Conservation (phyloP, 1,140 invertebrate genomes). For the Zaprionus davidi region DNA sequence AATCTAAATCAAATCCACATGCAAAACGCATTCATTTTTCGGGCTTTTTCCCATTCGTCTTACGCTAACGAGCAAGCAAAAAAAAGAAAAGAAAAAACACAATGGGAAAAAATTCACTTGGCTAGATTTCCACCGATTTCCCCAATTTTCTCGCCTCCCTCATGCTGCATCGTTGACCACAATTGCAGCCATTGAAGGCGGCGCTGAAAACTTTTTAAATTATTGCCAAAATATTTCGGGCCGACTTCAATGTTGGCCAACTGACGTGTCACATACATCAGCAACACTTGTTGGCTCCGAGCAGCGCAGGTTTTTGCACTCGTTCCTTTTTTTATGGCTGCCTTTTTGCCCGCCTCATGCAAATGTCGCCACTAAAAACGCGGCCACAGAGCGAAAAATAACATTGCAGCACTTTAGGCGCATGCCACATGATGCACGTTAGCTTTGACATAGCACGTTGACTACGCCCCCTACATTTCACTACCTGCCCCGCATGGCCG, state of each 20-base stretch:
- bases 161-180: slow-evolving; percentile 27
- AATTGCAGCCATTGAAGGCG: slow-evolving; percentile 36
- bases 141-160: slow-evolving; percentile 14
- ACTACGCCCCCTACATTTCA: slow-evolving; percentile 23
- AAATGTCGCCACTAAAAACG: slow-evolving; percentile 70
- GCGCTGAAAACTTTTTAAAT: slow-evolving; percentile 43
- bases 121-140: not conserved
- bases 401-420: slow-evolving; percentile 61
- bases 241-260: slow-evolving; percentile 49
- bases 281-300: slow-evolving; percentile 64
- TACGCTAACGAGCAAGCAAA: slow-evolving; percentile 16
- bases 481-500: not conserved
- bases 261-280: slow-evolving; percentile 59
- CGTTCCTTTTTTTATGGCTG: slow-evolving; percentile 15
- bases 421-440: slow-evolving; percentile 72
- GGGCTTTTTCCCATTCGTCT: slow-evolving; percentile 20
- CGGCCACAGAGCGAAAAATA: slow-evolving; percentile 76
- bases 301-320: slow-evolving; percentile 36
- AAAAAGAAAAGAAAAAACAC: not conserved
- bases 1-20: slow-evolving; percentile 73
- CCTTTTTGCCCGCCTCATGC: slow-evolving; percentile 34
- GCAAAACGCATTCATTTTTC: slow-evolving; percentile 62
- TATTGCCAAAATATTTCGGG: slow-evolving; percentile 56
- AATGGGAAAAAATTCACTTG: slow-evolving; percentile 8
- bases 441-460: slow-evolving; percentile 65